Evolutionary conservation across 2,797 vertebrate species (phyloP), one percentile per base, ranked within the genome.

Genomic region (Anisognathus igniventris): DNA sequence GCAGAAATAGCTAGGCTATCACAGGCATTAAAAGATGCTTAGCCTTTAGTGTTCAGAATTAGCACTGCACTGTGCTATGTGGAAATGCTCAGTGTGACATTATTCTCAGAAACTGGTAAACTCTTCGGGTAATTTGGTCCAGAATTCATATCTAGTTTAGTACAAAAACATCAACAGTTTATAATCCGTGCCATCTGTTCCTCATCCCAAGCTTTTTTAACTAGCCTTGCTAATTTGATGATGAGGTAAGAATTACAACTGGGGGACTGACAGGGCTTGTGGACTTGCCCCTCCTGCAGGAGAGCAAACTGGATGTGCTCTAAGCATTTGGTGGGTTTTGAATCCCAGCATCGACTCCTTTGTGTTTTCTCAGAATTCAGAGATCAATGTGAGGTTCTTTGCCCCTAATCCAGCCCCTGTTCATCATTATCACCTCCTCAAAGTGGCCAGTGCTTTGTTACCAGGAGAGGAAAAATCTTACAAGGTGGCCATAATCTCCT

Each of bases 331-430:
- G 61, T 82, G 57, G 80, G 28, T 65, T 88, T 91, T 94, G 85
- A 94, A 95, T 94, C 62, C 66, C 71, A 78, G 57, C 86, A 77
- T 66, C 25, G 1, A 76, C 53, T 88, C 79, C 79, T 92, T 89
- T 94, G 73, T 94, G 66, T 88, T 94, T 77, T 86, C 47, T 79
- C 86, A 80, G 95, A 94, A 93, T 88, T 92, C 86, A 91, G 95
- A 94, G 93, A 96, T 96, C 95, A 93, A 70, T 89, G 93, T 96
- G 95, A 96, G 94, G 95, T 95, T 96, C 86, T 95, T 95, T 88
- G 66, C 93, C 86, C 88, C 61, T 94, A 96, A 96, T 95, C 86
- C 87, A 97, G 90, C 85, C 91, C 88, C 90, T 62, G 89, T 90
- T 92, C 92, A 86, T 93, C 92, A 92, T 95, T 94, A 95, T 79